A percentile compares a stretch with the other conserved stretches of the same genome.
Evolutionary conservation across 2,113 vertebrate genomes (phyloP).

Genomic region (Laticauda colubrina): DNA sequence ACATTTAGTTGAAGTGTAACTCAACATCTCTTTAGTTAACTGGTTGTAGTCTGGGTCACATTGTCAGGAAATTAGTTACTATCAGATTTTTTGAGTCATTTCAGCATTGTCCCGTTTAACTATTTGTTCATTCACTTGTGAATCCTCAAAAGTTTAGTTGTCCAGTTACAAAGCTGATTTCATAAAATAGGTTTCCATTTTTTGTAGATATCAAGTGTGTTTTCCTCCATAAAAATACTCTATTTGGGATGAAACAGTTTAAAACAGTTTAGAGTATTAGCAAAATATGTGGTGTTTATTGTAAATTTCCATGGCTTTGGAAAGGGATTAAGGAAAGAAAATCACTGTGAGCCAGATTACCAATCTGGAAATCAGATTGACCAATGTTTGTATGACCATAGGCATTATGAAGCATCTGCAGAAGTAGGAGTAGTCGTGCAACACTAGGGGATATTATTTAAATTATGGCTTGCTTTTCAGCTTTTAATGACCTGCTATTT

Average conservation of each 20-base stretch:
- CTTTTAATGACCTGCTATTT: background rate
- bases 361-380: background rate
- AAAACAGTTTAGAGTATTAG: background rate
- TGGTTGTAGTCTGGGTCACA: background rate
- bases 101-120: background rate
- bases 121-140: background rate
- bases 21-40: background rate
- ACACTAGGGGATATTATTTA: background rate
- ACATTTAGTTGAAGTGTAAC: background rate
- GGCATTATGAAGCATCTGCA: background rate
- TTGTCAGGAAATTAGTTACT: background rate
- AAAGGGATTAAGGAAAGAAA: background rate
- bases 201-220: background rate
- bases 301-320: background rate
- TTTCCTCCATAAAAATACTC: background rate
- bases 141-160: background rate
- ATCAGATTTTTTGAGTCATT: background rate
- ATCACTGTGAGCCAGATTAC: background rate
- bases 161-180: background rate
- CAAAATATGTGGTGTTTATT: background rate
- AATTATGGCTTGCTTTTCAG: background rate
- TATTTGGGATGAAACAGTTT: background rate
- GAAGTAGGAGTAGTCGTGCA: background rate
- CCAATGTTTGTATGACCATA: background rate
- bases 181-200: background rate